These are phyloP conservation scores for Caranx ignobilis DNA, from an alignment of 2,113 vertebrate species.

Conservation along the genomic window DNA sequence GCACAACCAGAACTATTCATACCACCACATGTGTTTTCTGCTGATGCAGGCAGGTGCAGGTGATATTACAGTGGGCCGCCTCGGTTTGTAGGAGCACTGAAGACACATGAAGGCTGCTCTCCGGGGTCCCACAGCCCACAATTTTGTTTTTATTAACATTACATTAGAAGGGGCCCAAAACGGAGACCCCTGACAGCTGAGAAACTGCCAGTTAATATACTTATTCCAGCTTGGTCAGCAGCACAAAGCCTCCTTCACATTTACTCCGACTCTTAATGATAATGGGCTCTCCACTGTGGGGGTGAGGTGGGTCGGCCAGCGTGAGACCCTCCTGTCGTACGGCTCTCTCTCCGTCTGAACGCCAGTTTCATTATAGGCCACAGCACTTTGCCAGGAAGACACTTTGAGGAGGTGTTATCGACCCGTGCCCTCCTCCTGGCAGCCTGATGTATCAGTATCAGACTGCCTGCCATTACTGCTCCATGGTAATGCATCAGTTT, in stretches of 20 bases:
- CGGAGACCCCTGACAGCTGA: slow-evolving; percentile 65
- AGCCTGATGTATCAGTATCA: slow-evolving; percentile 55
- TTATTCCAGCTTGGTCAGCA: slow-evolving; percentile 79
- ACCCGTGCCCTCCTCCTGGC: slow-evolving; percentile 46
- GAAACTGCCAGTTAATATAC: slow-evolving; percentile 73
- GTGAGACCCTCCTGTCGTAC: slow-evolving; percentile 34
- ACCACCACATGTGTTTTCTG: slow-evolving; percentile 62
- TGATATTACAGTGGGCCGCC: slow-evolving; percentile 46
- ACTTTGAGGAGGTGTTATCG: slow-evolving; percentile 59
- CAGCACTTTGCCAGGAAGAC: slow-evolving; percentile 59
- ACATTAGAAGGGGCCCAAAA: slow-evolving; percentile 67
- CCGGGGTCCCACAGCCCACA: slow-evolving; percentile 50
- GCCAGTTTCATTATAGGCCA: slow-evolving; percentile 60
- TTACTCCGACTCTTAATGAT: slow-evolving; percentile 72
- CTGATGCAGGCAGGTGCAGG: slow-evolving; percentile 68
- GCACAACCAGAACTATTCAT: slow-evolving; percentile 49
- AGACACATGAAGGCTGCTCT: slow-evolving; percentile 62
- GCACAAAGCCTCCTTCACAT: slow-evolving; percentile 52
- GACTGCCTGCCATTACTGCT: slow-evolving; percentile 50
- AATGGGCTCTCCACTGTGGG: slow-evolving; percentile 64
- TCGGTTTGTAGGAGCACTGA: slow-evolving; percentile 48
- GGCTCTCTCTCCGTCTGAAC: slow-evolving; percentile 42
- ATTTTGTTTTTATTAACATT: slow-evolving; percentile 81
- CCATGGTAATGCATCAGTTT: slow-evolving; percentile 49
- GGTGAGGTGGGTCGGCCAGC: slow-evolving; percentile 40